phyloP scores from a whole-genome alignment of 2,888 invertebrate species.

The Augochlorella aurata region DNA sequence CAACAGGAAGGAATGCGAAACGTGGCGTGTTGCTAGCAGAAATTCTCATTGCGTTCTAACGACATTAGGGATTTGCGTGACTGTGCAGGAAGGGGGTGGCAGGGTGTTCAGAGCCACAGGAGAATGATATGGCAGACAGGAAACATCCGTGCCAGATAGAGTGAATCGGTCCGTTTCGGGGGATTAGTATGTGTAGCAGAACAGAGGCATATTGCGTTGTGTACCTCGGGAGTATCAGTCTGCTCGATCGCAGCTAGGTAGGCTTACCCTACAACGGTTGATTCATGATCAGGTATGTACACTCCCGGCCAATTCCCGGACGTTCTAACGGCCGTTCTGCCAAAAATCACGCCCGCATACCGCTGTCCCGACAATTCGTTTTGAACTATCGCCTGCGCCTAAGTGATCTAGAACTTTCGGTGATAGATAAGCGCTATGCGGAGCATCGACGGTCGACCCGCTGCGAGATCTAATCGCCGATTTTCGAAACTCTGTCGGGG shows the following conservation, averaged over 20 bases:
- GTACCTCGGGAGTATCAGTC: constrained; percentile 61
- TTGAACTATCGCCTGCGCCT: constrained; percentile 36
- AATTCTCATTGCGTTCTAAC: constrained; percentile 6
- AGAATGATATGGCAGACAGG: constrained; percentile 51
- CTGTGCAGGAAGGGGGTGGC: background rate
- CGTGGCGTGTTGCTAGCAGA: background rate
- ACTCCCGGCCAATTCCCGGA: constrained; percentile 50
- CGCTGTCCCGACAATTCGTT: constrained; percentile 35
- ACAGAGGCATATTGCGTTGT: constrained; percentile 65
- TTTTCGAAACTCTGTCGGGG: background rate
- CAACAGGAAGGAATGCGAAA: constrained; percentile 4
- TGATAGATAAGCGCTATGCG: background rate
- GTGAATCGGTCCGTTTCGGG: constrained; percentile 59
- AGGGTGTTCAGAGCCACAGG: constrained; percentile 1
- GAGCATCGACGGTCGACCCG: background rate
- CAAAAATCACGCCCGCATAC: constrained; percentile 47
- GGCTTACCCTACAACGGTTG: constrained; percentile 68
- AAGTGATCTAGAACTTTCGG: constrained; percentile 39
- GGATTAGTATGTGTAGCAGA: constrained; percentile 68
- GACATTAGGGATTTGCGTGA: constrained; percentile 11
- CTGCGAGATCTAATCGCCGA: background rate
- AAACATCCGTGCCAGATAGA: constrained; percentile 57
- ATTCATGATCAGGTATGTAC: constrained; percentile 58
- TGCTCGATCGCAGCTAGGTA: constrained; percentile 58
- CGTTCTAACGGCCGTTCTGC: constrained; percentile 35